Evolutionary conservation across 2,888 invertebrate species (phyloP).

Genomic region (Catotricha subobsoleta): DNA sequence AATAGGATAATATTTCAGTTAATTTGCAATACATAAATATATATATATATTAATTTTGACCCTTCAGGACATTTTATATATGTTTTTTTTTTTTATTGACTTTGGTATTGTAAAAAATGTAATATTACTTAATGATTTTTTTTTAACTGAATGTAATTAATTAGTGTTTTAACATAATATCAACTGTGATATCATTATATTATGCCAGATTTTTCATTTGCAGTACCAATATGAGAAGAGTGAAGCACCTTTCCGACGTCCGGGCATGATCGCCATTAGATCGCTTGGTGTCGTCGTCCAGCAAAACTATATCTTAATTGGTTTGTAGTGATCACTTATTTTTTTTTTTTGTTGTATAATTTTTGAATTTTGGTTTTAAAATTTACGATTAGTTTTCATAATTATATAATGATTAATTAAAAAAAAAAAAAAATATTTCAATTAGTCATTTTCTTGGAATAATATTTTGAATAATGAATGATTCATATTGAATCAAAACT

Average conservation of each 20-base stretch:
- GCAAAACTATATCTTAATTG: conserved; percentile 1
- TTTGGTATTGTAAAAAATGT: neutral
- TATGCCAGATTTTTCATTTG: conserved; percentile 30
- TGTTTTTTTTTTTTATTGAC: neutral
- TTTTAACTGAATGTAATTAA: neutral
- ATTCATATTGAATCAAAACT: too few species aligned
- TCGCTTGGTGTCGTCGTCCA: conserved; percentile 11
- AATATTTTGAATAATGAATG: too few species aligned
- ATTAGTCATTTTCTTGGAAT: too few species aligned
- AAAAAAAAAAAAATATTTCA: too few species aligned
- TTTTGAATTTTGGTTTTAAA: neutral
- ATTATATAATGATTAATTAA: too few species aligned
- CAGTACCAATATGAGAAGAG: conserved; percentile 23
- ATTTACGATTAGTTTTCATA: too few species aligned
- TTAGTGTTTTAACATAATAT: conserved; percentile 11
- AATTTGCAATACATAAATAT: too few species aligned
- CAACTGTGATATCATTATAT: conserved; percentile 20
- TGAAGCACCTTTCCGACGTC: conserved; percentile 11
- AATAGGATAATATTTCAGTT: too few species aligned
- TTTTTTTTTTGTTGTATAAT: neutral
- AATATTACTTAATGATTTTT: neutral
- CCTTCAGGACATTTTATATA: too few species aligned
- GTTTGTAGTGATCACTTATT: conserved; percentile 6
- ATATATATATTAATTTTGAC: too few species aligned
- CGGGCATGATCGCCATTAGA: conserved; percentile 10